A percentile compares a stretch with the other conserved stretches of the same genome.
Evolutionary conservation across 2,113 vertebrate species (phyloP).

Genomic region (Phalacrocorax aristotelis): DNA sequence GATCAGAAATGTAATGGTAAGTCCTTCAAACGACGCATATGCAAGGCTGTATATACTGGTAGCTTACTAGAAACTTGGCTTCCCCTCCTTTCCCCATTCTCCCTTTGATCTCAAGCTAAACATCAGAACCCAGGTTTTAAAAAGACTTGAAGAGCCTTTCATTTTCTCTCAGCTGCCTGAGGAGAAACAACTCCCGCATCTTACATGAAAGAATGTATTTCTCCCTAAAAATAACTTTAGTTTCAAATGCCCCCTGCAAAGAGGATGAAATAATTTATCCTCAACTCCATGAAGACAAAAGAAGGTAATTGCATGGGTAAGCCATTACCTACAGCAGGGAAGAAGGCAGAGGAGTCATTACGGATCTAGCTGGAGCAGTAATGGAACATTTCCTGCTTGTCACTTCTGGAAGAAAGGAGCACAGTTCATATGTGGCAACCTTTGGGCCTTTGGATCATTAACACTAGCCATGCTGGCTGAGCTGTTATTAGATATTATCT

Average conservation of each 20-base stretch:
- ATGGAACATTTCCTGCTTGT: constrained; percentile 35
- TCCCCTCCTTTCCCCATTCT: constrained; percentile 50
- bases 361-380: background rate
- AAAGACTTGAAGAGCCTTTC: constrained; percentile 75
- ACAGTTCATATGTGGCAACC: background rate
- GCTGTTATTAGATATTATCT: background rate
- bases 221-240: constrained; percentile 74
- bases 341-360: constrained; percentile 41
- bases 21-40: constrained; percentile 63
- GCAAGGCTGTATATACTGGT: background rate
- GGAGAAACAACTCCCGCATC: constrained; percentile 68
- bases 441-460: background rate
- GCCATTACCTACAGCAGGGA: constrained; percentile 65
- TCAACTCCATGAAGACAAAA: constrained; percentile 74
- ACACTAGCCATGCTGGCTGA: background rate
- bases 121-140: constrained; percentile 76
- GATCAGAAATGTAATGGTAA: constrained; percentile 61
- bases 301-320: constrained; percentile 73
- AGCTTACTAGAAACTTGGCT: constrained; percentile 19
- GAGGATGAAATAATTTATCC: constrained; percentile 76
- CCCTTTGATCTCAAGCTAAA: constrained; percentile 78
- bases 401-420: constrained; percentile 9
- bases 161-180: constrained; percentile 71
- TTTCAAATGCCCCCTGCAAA: constrained; percentile 73
- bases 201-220: constrained; percentile 72